Evolutionary conservation across 1,140 invertebrate species (phyloP), one percentile per base, ranked within the genome.

Genomic region (Drosophila kohkoa): DNA sequence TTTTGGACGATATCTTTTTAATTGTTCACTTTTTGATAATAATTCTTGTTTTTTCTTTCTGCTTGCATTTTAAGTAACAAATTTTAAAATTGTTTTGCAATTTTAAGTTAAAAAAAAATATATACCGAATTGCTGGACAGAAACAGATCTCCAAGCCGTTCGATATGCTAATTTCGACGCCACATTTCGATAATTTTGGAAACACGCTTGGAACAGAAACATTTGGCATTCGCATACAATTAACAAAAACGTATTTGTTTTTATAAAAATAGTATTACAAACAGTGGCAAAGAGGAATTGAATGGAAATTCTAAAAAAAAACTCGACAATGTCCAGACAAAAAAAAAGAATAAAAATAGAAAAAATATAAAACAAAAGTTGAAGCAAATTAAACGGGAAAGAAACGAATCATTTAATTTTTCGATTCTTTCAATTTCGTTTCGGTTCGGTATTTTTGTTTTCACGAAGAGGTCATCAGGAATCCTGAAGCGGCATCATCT

Each of bases 181-280:
- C 66, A 54, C 58, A 45, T 66, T 43, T 13, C 52, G 32, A 65
- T 45, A 54, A 35, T 38, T 46, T 46, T 62, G 41, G n/a, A 54
- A 54, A 46, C 49, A 63, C 15, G 30, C 41, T 60, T 28, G 48
- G 57, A 68, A 69, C 64, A 62, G 70, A 59, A 69, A 74, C 65
- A 68, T 66, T 68, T 68, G 49, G 64, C 48, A 67, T 51, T 67
- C 57, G 64, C 64, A 68, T 59, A 68, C 64, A 68, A 74, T 62
- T 60, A 62, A 73, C 64, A 73, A 73, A 72, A 73, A 67, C 63
- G 35, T 52, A 5, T 43, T 43, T 43, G 41, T 43, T 43, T 43
- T 43, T 38, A 38, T 38, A 38, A 43, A 43, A 43, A 43, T 43
- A 43, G 41, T 43, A 43, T 43, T 43, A 43, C 32, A 35, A 65